Conservation (phyloP, 1,140 invertebrate species). For the Drosophila dunni region DNA sequence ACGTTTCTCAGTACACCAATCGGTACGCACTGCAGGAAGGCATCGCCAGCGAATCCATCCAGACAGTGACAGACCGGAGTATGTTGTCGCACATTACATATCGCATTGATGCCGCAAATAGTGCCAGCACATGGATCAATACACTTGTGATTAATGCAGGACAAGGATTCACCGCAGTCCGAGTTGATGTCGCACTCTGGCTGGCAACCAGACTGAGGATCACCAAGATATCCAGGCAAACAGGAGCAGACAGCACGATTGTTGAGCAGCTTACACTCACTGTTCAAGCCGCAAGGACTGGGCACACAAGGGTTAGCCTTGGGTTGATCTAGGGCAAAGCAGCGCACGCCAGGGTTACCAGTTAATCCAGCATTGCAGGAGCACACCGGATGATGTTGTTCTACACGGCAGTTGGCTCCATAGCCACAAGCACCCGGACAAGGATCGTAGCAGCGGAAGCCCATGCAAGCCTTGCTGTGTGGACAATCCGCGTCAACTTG, state of each 20-base stretch:
- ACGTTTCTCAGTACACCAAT: slow-evolving; percentile 86
- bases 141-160: slow-evolving; percentile 92
- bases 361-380: slow-evolving; percentile 89
- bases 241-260: slow-evolving; percentile 91
- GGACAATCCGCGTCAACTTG: slow-evolving; percentile 90
- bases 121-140: slow-evolving; percentile 90
- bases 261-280: slow-evolving; percentile 89
- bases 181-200: slow-evolving; percentile 92
- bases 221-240: slow-evolving; percentile 89
- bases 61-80: slow-evolving; percentile 91
- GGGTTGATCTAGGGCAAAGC: slow-evolving; percentile 86
- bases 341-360: slow-evolving; percentile 91
- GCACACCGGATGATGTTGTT: slow-evolving; percentile 91
- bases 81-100: slow-evolving; percentile 90
- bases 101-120: slow-evolving; percentile 91
- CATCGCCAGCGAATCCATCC: slow-evolving; percentile 91
- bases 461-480: slow-evolving; percentile 90
- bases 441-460: slow-evolving; percentile 91
- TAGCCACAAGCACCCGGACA: slow-evolving; percentile 92
- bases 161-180: slow-evolving; percentile 89
- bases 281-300: slow-evolving; percentile 91
- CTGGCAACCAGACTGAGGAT: slow-evolving; percentile 90
- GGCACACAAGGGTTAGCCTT: slow-evolving; percentile 89
- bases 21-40: slow-evolving; percentile 90
- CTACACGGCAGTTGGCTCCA: slow-evolving; percentile 89